phyloP scores from a whole-genome alignment of 1,140 invertebrate genomes.

The Vollenhovia emeryi region DNA sequence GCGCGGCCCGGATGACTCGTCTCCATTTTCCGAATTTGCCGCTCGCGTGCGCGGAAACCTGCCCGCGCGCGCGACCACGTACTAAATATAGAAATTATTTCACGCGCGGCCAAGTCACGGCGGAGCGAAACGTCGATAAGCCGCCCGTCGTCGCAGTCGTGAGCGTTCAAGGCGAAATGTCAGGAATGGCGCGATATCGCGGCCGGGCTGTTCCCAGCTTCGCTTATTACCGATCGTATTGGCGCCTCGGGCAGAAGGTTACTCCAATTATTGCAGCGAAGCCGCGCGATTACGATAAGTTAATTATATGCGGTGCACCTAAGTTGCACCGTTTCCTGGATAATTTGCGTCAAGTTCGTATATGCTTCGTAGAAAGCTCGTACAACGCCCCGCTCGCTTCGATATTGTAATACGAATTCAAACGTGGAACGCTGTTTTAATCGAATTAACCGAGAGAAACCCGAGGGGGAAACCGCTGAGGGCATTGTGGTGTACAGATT shows the following conservation, averaged over 20 bases:
- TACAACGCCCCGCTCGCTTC: neutral
- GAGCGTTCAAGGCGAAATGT: constrained; percentile 38
- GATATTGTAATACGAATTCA: neutral
- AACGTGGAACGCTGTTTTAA: no score
- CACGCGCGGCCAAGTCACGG: constrained; percentile 32
- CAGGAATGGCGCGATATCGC: constrained; percentile 35
- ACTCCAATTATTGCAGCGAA: constrained; percentile 1
- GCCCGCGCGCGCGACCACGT: neutral
- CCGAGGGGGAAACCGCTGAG: no score
- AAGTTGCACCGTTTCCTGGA: neutral
- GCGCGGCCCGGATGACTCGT: constrained; percentile 70
- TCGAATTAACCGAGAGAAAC: no score
- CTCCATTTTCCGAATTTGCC: constrained; percentile 57
- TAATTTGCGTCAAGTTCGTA: neutral
- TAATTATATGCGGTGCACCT: neutral
- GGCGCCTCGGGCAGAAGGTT: neutral
- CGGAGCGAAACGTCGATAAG: constrained; percentile 42
- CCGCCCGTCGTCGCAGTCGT: neutral
- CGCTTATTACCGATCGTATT: constrained; percentile 29
- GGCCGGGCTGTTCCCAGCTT: neutral
- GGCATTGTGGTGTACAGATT: no score
- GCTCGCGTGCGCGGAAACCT: constrained; percentile 36
- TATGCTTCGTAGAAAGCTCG: neutral
- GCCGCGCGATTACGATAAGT: neutral
- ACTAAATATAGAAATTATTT: constrained; percentile 76